These are phyloP conservation scores for Drosophila virilis DNA, from an alignment of 1,140 invertebrate genomes.

Conservation along the genomic window DNA sequence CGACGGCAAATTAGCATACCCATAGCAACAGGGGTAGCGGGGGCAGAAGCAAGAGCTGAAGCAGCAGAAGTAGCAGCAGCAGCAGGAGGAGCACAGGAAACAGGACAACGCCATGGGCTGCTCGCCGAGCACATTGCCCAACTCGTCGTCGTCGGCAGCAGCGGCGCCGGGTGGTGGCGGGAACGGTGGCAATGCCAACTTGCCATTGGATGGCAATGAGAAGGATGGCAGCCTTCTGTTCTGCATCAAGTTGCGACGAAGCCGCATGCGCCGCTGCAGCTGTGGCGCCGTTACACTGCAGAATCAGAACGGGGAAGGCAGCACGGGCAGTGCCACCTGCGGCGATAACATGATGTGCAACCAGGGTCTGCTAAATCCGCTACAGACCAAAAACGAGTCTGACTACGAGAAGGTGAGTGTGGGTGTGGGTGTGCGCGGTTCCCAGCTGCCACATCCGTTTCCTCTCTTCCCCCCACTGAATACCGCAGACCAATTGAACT, in stretches of 20 bases:
- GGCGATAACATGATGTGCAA: constrained; percentile 75
- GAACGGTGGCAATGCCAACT: constrained; percentile 29
- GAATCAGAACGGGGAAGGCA: constrained; percentile 69
- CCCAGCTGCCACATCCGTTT: constrained; percentile 1
- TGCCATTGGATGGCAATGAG: constrained; percentile 66
- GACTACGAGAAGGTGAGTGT: constrained; percentile 81
- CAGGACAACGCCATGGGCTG: constrained; percentile 71
- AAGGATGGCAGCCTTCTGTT: constrained; percentile 79
- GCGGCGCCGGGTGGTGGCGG: constrained; percentile 21
- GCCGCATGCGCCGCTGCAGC: constrained; percentile 77
- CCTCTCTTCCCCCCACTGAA: background rate
- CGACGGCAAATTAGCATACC: constrained; percentile 68
- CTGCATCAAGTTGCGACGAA: constrained; percentile 77
- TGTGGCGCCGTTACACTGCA: constrained; percentile 64
- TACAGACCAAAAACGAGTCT: constrained; percentile 78
- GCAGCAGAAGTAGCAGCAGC: background rate
- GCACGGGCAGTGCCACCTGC: constrained; percentile 64
- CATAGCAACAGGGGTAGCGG: constrained; percentile 38
- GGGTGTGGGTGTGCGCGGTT: background rate
- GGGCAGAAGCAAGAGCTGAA: constrained; percentile 1
- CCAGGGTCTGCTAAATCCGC: constrained; percentile 78
- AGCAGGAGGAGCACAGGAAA: constrained; percentile 12
- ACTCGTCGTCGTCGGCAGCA: constrained; percentile 35
- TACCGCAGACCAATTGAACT: constrained; percentile 22
- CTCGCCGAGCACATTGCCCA: constrained; percentile 74